These are phyloP conservation scores for Silurus asotus DNA, from an alignment of 2,113 vertebrate genomes.

Conservation along the genomic window DNA sequence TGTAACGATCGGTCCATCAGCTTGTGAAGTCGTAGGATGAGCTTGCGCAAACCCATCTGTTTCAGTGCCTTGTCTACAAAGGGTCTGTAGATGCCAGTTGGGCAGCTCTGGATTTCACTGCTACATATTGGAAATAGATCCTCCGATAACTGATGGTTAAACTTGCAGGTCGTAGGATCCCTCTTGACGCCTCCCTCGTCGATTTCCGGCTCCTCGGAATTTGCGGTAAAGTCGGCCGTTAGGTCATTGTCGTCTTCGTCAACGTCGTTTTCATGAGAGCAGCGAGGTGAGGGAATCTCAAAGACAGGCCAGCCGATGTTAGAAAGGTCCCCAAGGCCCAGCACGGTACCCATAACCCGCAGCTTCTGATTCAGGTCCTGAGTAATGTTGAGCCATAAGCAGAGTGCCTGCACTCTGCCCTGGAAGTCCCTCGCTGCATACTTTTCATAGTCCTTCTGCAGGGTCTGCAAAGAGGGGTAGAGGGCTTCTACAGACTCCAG, in stretches of 20 bases:
- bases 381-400: slow-evolving; percentile 97
- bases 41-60: slow-evolving; percentile 96
- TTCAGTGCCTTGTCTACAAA: slow-evolving; percentile 99
- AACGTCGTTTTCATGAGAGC: slow-evolving; percentile 79
- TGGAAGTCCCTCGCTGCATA: slow-evolving; percentile 96
- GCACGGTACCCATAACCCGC: slow-evolving; percentile 95
- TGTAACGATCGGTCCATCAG: slow-evolving; percentile 96
- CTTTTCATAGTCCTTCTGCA: slow-evolving; percentile 95
- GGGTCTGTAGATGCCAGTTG: slow-evolving; percentile 94
- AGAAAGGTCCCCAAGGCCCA: slow-evolving; percentile 91
- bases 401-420: slow-evolving; percentile 98
- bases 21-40: slow-evolving; percentile 96
- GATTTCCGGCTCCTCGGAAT: slow-evolving; percentile 71
- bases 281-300: slow-evolving; percentile 92
- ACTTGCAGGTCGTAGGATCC: slow-evolving; percentile 69
- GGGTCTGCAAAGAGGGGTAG: slow-evolving; percentile 93
- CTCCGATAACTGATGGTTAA: slow-evolving; percentile 81
- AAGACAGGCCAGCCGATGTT: slow-evolving; percentile 98
- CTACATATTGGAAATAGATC: slow-evolving; percentile 71
- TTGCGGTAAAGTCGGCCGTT: slow-evolving; percentile 78
- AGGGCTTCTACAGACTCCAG: slow-evolving; percentile 96
- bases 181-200: slow-evolving; percentile 49
- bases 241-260: slow-evolving; percentile 75
- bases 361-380: slow-evolving; percentile 98
- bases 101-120: slow-evolving; percentile 76